phyloP scores from a whole-genome alignment of 1,140 invertebrate species.

The Calycopis cecrops region DNA sequence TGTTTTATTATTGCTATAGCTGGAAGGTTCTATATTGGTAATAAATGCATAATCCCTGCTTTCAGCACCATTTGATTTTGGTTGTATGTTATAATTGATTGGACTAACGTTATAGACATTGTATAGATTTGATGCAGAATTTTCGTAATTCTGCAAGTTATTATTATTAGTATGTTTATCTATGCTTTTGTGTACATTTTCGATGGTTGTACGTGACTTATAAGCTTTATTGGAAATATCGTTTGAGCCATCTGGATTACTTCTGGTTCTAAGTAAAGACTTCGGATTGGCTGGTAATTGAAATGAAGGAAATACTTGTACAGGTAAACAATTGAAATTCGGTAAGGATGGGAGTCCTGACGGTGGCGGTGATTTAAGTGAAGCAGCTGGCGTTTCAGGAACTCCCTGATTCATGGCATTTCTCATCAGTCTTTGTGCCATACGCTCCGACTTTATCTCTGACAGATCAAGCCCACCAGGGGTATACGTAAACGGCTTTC shows the following conservation, averaged over 20 bases:
- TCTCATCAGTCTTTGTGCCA: slow-evolving; percentile 86
- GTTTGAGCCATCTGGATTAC: slow-evolving; percentile 44
- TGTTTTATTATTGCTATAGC: too few relatives aligned
- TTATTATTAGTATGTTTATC: slow-evolving; percentile 9
- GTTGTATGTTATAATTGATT: too few relatives aligned
- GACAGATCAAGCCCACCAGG: slow-evolving; percentile 93
- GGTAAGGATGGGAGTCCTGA: slow-evolving; percentile 50
- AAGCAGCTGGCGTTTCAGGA: slow-evolving; percentile 55
- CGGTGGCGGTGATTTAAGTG: slow-evolving; percentile 47
- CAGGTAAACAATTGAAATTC: slow-evolving; percentile 63
- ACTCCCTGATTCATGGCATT: slow-evolving; percentile 79
- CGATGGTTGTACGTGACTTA: slow-evolving; percentile 4
- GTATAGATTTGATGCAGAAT: too few relatives aligned
- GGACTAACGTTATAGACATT: too few relatives aligned
- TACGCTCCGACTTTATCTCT: slow-evolving; percentile 91
- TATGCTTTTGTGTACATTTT: slow-evolving; percentile 5
- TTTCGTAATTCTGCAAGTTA: too few relatives aligned
- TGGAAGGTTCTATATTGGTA: too few relatives aligned
- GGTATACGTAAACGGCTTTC: slow-evolving; percentile 96
- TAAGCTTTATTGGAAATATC: slow-evolving; percentile 22
- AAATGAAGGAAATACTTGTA: slow-evolving; percentile 69
- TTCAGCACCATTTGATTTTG: too few relatives aligned
- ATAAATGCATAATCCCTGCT: too few relatives aligned
- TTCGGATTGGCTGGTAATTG: slow-evolving; percentile 68
- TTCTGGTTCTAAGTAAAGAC: slow-evolving; percentile 60